Conservation (phyloP, 2,888 invertebrate genomes). For the Exephanes ischioxanthus region DNA sequence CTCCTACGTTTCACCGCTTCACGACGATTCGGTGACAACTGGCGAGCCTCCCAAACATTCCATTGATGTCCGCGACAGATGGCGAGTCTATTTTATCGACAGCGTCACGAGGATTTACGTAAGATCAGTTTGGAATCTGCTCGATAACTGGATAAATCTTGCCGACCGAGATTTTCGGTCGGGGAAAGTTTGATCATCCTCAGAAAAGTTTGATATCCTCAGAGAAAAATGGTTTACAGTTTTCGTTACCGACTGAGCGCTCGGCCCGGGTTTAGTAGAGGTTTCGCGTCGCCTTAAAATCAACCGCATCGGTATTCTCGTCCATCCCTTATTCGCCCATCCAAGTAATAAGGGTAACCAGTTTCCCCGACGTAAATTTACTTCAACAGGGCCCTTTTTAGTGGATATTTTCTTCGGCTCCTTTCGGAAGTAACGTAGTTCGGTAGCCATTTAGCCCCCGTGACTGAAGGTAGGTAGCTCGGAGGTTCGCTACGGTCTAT, state of each 20-base stretch:
- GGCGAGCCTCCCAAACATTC: not conserved
- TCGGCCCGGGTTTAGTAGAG: not conserved
- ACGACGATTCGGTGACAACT: not conserved
- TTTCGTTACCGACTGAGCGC: not conserved
- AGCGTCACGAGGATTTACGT: not conserved
- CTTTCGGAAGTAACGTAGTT: not conserved
- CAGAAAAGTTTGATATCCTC: not conserved
- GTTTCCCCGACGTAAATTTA: not conserved
- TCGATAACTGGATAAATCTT: not conserved
- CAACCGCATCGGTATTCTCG: not conserved
- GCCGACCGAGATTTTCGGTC: not conserved
- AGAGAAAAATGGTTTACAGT: not conserved
- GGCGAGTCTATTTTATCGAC: not conserved
- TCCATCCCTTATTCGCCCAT: not conserved
- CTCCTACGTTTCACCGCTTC: not conserved
- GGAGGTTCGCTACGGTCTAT: not conserved
- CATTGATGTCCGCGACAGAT: not conserved
- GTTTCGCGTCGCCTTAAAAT: not conserved
- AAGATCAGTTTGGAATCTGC: not conserved
- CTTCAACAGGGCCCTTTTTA: not conserved
- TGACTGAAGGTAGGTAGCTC: not conserved
- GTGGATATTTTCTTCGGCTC: not conserved
- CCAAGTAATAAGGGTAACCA: not conserved
- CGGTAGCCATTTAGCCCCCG: not conserved
- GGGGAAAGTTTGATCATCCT: not conserved